A percentile compares a stretch with the other conserved stretches of the same genome.
Evolutionary conservation across 1,140 invertebrate genomes (phyloP).

Genomic region (Bombus terrestris): DNA sequence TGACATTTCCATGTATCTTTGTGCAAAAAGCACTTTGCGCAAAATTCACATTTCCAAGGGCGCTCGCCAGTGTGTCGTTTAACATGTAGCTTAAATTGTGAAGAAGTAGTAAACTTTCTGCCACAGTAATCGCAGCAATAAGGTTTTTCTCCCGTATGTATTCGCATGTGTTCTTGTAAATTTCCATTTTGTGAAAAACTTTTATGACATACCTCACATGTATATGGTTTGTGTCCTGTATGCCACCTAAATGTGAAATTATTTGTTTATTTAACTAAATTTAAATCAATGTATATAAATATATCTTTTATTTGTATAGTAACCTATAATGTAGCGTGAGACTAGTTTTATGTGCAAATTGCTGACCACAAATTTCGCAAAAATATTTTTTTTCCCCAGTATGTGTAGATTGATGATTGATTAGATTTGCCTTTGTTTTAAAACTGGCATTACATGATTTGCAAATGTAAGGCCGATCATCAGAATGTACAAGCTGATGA

Average conservation of each 20-base stretch:
- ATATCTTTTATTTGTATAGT: constrained; percentile 46
- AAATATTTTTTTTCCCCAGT: constrained; percentile 88
- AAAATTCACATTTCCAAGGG: constrained; percentile 85
- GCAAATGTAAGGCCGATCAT: constrained; percentile 85
- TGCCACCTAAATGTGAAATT: constrained; percentile 75
- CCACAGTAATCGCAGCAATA: constrained; percentile 87
- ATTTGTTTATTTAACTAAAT: neutral
- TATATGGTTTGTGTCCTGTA: constrained; percentile 85
- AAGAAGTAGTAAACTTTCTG: constrained; percentile 88
- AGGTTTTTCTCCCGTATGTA: constrained; percentile 86
- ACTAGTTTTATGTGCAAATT: constrained; percentile 89
- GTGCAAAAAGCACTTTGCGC: constrained; percentile 86
- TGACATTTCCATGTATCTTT: constrained; percentile 87
- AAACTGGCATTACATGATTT: constrained; percentile 86
- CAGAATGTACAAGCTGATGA: constrained; percentile 88
- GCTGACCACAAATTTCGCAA: constrained; percentile 90
- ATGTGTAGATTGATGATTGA: constrained; percentile 88
- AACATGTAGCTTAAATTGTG: constrained; percentile 85
- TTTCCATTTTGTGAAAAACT: constrained; percentile 86
- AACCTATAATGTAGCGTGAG: constrained; percentile 86
- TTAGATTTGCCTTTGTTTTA: constrained; percentile 88
- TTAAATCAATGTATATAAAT: neutral
- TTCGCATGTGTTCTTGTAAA: constrained; percentile 84
- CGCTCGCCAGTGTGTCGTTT: constrained; percentile 86
- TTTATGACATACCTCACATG: constrained; percentile 85